These are phyloP conservation scores for Oxyscelio sp. DNA, from an alignment of 2,888 invertebrate species.

Conservation along the genomic window DNA sequence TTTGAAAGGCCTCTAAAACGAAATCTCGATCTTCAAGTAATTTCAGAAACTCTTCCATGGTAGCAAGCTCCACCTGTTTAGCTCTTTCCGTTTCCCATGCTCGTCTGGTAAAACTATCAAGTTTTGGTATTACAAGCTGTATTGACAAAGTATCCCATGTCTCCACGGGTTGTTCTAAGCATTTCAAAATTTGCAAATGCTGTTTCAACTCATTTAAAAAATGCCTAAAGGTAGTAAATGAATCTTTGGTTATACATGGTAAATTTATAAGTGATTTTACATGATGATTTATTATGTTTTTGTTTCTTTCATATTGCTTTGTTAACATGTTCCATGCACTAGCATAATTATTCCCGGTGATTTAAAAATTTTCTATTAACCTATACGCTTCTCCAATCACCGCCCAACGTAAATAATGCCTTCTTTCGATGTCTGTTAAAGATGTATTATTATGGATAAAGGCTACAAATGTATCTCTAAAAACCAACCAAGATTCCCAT, in stretches of 20 bases:
- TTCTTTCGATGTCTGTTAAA: background rate
- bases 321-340: too few relatives aligned
- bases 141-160: slow-evolving; percentile 3
- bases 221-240: too few relatives aligned
- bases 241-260: too few relatives aligned
- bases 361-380: background rate
- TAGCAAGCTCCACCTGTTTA: background rate
- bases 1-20: background rate
- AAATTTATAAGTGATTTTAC: too few relatives aligned
- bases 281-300: too few relatives aligned
- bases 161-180: slow-evolving; percentile 14
- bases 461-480: background rate
- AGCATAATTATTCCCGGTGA: background rate
- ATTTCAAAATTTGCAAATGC: background rate
- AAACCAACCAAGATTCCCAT: background rate
- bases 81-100: background rate
- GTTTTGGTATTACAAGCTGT: background rate
- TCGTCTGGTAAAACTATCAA: background rate
- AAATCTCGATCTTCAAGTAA: background rate
- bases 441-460: background rate
- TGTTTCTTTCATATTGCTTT: too few relatives aligned
- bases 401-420: background rate
- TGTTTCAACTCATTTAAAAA: background rate
- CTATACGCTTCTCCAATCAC: background rate
- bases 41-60: background rate